phyloP scores from a whole-genome alignment of 1,140 invertebrate species.

The Drosophila pruinosa region DNA sequence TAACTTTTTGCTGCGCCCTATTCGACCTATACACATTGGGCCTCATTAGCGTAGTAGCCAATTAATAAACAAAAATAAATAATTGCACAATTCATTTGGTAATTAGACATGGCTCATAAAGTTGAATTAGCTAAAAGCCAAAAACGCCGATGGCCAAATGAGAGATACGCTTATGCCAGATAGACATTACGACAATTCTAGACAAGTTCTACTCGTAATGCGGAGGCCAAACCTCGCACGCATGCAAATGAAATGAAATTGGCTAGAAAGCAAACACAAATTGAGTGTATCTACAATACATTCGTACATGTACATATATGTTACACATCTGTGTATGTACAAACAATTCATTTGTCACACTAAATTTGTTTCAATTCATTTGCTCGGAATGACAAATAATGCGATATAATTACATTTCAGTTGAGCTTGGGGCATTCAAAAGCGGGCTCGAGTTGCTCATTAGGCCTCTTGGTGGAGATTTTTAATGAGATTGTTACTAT shows the following conservation, averaged over 20 bases:
- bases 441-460: slow-evolving; percentile 37
- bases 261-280: slow-evolving; percentile 69
- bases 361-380: slow-evolving; percentile 83
- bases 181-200: slow-evolving; percentile 8
- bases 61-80: slow-evolving; percentile 82
- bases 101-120: slow-evolving; percentile 82
- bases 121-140: slow-evolving; percentile 71
- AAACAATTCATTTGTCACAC: slow-evolving; percentile 82
- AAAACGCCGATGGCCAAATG: slow-evolving; percentile 50
- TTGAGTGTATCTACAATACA: slow-evolving; percentile 60
- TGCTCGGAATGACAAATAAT: slow-evolving; percentile 81
- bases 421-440: slow-evolving; percentile 1
- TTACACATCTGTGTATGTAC: slow-evolving; percentile 11
- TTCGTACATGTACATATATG: background rate
- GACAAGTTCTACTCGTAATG: slow-evolving; percentile 1
- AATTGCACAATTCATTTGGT: slow-evolving; percentile 82
- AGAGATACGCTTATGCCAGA: slow-evolving; percentile 14
- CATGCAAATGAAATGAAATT: slow-evolving; percentile 80
- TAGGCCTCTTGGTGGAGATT: slow-evolving; percentile 49
- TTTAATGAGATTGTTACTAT: slow-evolving; percentile 81
- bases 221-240: slow-evolving; percentile 30
- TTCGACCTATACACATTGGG: slow-evolving; percentile 31
- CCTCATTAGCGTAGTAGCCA: slow-evolving; percentile 72
- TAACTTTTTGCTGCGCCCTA: background rate
- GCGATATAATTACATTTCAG: slow-evolving; percentile 76